Conservation (phyloP, 1,140 invertebrate genomes). For the Saccostrea glomerata region DNA sequence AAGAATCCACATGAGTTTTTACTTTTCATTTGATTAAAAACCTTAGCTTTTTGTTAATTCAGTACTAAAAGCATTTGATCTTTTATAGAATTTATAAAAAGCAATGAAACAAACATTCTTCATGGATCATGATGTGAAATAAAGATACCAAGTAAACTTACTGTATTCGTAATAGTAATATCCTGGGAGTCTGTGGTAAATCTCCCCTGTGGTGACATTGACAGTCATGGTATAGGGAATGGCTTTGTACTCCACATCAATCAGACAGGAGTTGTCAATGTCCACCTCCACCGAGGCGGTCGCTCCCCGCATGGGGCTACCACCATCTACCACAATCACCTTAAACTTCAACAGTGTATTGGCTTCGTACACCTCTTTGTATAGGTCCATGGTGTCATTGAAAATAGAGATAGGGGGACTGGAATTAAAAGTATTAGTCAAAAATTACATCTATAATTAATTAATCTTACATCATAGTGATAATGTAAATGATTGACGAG, state of each 20-base stretch:
- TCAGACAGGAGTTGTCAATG: conserved; percentile 64
- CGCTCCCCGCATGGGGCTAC: conserved; percentile 59
- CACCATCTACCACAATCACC: conserved; percentile 59
- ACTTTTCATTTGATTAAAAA: neutral
- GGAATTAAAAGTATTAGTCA: neutral
- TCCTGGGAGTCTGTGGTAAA: conserved; percentile 55
- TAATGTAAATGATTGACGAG: too few relatives aligned
- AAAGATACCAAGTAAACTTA: too few relatives aligned
- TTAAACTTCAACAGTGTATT: conserved; percentile 58
- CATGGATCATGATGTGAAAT: too few relatives aligned
- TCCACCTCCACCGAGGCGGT: conserved; percentile 52
- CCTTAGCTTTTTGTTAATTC: neutral
- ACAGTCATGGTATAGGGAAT: conserved; percentile 55
- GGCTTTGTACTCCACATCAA: conserved; percentile 56
- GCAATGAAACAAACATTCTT: too few relatives aligned
- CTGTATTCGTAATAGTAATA: conserved; percentile 63
- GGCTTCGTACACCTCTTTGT: conserved; percentile 54
- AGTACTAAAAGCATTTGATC: too few relatives aligned
- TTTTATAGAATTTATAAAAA: too few relatives aligned
- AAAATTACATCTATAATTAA: too few relatives aligned
- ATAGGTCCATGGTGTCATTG: conserved; percentile 56
- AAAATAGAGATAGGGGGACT: conserved; percentile 49
- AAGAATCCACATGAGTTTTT: too few relatives aligned
- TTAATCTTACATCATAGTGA: too few relatives aligned
- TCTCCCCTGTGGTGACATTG: conserved; percentile 54